A percentile compares a stretch with the other conserved stretches of the same genome.
These are phyloP conservation scores for Semnornis frantzii DNA, from an alignment of 2,113 vertebrate species.

Conservation along the genomic window DNA sequence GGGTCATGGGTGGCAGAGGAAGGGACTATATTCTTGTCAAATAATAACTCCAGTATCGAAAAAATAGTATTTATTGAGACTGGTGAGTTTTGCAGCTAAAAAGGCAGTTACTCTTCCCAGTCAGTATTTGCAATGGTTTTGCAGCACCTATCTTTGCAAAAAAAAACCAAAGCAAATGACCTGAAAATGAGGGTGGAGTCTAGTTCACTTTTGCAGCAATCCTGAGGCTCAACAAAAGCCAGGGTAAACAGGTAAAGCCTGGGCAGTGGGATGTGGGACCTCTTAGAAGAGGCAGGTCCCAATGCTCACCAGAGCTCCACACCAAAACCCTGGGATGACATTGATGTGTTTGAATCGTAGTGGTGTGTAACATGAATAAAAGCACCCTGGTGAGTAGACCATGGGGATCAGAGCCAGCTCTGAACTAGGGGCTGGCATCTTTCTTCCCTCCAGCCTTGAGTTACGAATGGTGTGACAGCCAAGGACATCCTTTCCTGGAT, in stretches of 20 bases:
- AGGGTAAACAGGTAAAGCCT: neutral
- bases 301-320: neutral
- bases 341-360: neutral
- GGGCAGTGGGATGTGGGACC: neutral
- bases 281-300: neutral
- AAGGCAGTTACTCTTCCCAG: neutral
- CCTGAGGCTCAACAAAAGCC: neutral
- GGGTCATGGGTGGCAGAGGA: neutral
- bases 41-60: neutral
- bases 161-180: neutral
- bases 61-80: neutral
- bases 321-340: neutral
- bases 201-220: accelerated
- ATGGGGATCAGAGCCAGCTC: neutral
- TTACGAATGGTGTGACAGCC: neutral
- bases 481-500: neutral
- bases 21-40: neutral
- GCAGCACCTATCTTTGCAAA: neutral
- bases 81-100: neutral
- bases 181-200: neutral
- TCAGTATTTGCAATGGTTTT: neutral
- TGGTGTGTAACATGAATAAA: neutral
- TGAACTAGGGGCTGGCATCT: accelerated
- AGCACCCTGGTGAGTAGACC: neutral
- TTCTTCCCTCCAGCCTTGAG: neutral